Conservation (phyloP, 2,888 invertebrate genomes). For the Chironomus tentans region DNA sequence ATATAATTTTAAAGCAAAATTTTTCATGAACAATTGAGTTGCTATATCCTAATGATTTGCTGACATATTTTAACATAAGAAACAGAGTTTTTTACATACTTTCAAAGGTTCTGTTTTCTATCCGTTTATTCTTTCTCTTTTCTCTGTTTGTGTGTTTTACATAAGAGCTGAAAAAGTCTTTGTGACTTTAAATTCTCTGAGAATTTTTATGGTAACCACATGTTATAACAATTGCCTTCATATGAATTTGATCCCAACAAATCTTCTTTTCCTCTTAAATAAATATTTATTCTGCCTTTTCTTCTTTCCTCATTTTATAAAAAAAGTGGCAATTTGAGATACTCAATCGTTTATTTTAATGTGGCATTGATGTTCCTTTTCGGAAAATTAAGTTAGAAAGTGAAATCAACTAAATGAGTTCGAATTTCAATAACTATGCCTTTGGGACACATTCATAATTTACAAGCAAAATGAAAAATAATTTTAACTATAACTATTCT, state of each 20-base stretch:
- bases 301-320: background rate
- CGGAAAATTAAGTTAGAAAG: background rate
- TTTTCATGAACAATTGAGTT: too few relatives aligned
- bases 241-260: background rate
- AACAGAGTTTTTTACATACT: too few relatives aligned
- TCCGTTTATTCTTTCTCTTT: background rate
- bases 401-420: background rate
- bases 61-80: too few relatives aligned
- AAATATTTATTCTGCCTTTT: background rate
- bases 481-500: conserved; percentile 6
- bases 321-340: background rate
- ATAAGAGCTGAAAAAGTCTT: background rate
- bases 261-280: background rate
- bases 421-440: conserved; percentile 18
- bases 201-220: conserved; percentile 23
- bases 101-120: background rate
- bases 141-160: background rate
- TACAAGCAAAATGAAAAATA: conserved; percentile 1
- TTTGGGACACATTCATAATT: conserved; percentile 16
- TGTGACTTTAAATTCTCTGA: background rate
- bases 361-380: background rate
- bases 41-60: too few relatives aligned
- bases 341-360: background rate
- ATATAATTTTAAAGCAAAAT: too few relatives aligned
- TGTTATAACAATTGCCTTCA: conserved; percentile 14